These are phyloP conservation scores for Festucalex cinctus DNA, from an alignment of 2,113 vertebrate species.

Conservation along the genomic window DNA sequence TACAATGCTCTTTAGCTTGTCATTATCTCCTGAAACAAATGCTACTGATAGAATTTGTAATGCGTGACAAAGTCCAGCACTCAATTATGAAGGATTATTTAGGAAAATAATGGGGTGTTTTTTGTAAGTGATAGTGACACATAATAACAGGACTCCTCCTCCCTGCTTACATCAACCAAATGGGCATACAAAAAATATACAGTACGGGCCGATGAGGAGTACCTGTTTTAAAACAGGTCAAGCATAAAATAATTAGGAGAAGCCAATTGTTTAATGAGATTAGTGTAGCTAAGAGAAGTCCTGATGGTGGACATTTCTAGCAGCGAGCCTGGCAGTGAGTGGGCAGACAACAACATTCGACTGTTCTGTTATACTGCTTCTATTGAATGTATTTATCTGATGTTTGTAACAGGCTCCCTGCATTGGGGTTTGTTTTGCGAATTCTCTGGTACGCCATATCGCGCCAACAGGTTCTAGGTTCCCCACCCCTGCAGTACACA, in stretches of 20 bases:
- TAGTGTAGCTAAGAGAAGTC: background rate
- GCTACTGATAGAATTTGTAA: slow-evolving; percentile 17
- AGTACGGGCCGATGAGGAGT: background rate
- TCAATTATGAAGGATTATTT: background rate
- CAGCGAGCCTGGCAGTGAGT: background rate
- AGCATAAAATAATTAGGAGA: background rate
- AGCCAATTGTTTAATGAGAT: background rate
- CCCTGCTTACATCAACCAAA: too few relatives aligned
- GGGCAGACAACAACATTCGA: background rate
- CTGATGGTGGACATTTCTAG: background rate
- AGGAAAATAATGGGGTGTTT: background rate
- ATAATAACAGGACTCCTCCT: background rate
- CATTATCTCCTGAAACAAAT: slow-evolving; percentile 11
- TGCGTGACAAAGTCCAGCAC: background rate
- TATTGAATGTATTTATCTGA: slow-evolving; percentile 7
- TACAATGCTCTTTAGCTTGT: background rate
- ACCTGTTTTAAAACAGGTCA: background rate
- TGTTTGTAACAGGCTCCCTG: background rate
- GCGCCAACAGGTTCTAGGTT: background rate
- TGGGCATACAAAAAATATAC: background rate
- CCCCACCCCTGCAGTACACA: background rate
- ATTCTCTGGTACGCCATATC: background rate
- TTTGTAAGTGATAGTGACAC: background rate
- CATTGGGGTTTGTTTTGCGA: background rate
- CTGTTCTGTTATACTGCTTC: background rate